Base-by-base conservation (phyloP, 92 coral and sea anemone species). In the Virgularia gustaviana region DNA sequence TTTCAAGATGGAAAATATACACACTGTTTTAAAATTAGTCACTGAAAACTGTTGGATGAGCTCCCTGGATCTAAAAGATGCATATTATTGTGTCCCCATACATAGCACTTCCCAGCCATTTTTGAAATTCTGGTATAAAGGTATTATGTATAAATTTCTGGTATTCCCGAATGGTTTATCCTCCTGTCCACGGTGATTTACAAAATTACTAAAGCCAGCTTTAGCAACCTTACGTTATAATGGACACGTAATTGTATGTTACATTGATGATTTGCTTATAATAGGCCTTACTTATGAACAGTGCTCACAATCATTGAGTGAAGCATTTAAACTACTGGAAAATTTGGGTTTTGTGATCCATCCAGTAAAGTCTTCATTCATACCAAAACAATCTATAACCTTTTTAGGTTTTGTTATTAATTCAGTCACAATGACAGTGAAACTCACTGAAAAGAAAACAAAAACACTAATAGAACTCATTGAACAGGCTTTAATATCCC, bases 21-120 rank as follows among this genome's bases (percentile, higher is more conserved):
- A 55, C 20, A 71, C 87, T 3, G 62, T 75, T 75, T 37, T 79
- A 32, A 66, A 51, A 10, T 60, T 84, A 16, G 68, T 74, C 28
- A 84, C 81, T 49, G 1, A 34, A 65, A 24, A 74, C 76, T 68
- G 73, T 55, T 73, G 85, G 85, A 85, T 80, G 89, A 85, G 85
- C 30, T 73, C 75, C 30, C 36, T 85, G 38, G 89, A 85, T 59
- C 36, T 84, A 18, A 74, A 85, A 36, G 89, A 85, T 71, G 85
- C 89, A 16, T 85, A 85, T 63, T 80, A 80, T 57, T 76, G 86
- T 85, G 89, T 80, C 23, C 52, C 32, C 11, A 76, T 81, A 28
- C 70, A 76, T 32, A 83, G 83, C 9, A 77, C 38, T 41, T 85
- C 74, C 55, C 83, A 85, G 63, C 70, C 76, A 24, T 81, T 16